These are phyloP conservation scores for Melitaea athalia DNA, from an alignment of 2,888 invertebrate genomes.

Conservation along the genomic window DNA sequence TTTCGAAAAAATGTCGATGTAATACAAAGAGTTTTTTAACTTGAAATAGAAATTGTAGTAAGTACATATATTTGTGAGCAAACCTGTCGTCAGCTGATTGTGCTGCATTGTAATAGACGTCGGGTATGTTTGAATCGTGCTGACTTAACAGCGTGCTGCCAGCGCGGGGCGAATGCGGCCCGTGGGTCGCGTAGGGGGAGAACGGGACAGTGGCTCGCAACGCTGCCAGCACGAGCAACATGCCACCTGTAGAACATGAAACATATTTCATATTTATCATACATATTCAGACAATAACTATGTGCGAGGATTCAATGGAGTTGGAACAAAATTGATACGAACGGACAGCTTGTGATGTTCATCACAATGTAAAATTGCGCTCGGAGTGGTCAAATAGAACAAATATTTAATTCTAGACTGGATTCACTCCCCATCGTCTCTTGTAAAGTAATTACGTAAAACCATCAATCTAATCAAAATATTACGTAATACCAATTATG, in stretches of 20 bases:
- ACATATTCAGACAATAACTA: too few species aligned
- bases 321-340: too few species aligned
- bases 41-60: constrained; percentile 7
- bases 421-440: too few species aligned
- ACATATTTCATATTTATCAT: too few species aligned
- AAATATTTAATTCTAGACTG: too few species aligned
- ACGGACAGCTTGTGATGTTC: too few species aligned
- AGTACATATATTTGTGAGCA: constrained; percentile 7
- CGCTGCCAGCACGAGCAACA: constrained; percentile 69
- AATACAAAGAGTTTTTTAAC: neutral
- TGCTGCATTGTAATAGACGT: constrained; percentile 73
- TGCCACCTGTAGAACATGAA: constrained; percentile 58
- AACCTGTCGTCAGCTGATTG: constrained; percentile 68
- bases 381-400: too few species aligned
- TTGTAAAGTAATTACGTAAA: too few species aligned
- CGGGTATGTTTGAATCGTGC: constrained; percentile 72
- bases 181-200: constrained; percentile 74
- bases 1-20: neutral
- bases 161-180: constrained; percentile 72
- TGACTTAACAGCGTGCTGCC: constrained; percentile 76
- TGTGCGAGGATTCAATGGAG: too few species aligned
- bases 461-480: too few species aligned
- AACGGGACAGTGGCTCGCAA: constrained; percentile 74
- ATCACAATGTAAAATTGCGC: too few species aligned
- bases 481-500: too few species aligned